Percentiles rank a stretch among this genome's conserved stretches.
These are phyloP conservation scores for Morelia viridis DNA, from an alignment of 2,797 vertebrate genomes.

Conservation along the genomic window DNA sequence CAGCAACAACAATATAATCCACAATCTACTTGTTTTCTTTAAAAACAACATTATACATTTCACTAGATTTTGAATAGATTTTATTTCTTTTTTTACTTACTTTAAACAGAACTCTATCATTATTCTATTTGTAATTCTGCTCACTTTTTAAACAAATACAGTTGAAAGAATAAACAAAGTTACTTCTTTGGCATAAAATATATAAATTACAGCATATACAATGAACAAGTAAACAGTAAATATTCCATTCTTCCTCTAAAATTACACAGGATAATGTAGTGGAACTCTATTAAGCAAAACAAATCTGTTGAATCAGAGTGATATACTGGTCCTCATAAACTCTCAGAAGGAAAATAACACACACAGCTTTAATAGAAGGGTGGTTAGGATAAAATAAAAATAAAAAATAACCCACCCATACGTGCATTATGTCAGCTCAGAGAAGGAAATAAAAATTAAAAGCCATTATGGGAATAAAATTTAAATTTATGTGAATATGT, in stretches of 20 bases:
- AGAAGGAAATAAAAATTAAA: slow-evolving; percentile 13
- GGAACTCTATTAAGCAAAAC: slow-evolving; percentile 42
- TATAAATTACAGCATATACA: slow-evolving; percentile 3
- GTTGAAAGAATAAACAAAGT: slow-evolving; percentile 31
- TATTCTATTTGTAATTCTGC: background rate
- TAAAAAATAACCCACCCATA: background rate
- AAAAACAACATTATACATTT: background rate
- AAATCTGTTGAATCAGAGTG: slow-evolving; percentile 20
- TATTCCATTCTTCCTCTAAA: slow-evolving; percentile 8
- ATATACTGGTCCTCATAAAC: slow-evolving; percentile 33
- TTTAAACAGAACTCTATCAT: background rate
- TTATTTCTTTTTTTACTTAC: background rate
- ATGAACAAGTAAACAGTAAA: slow-evolving; percentile 25
- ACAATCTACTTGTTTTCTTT: background rate
- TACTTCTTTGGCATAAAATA: slow-evolving; percentile 24
- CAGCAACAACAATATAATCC: background rate
- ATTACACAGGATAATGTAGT: slow-evolving; percentile 33
- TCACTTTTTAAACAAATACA: slow-evolving; percentile 19
- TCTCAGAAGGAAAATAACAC: slow-evolving; percentile 29
- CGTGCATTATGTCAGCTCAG: slow-evolving; percentile 29
- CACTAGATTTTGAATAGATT: background rate
- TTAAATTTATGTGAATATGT: slow-evolving; percentile 1
- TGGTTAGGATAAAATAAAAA: slow-evolving; percentile 30
- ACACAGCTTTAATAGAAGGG: slow-evolving; percentile 11
- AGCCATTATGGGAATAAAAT: background rate